These are phyloP conservation scores for Drosophila athabasca DNA, from an alignment of 1,140 invertebrate genomes.

Conservation along the genomic window DNA sequence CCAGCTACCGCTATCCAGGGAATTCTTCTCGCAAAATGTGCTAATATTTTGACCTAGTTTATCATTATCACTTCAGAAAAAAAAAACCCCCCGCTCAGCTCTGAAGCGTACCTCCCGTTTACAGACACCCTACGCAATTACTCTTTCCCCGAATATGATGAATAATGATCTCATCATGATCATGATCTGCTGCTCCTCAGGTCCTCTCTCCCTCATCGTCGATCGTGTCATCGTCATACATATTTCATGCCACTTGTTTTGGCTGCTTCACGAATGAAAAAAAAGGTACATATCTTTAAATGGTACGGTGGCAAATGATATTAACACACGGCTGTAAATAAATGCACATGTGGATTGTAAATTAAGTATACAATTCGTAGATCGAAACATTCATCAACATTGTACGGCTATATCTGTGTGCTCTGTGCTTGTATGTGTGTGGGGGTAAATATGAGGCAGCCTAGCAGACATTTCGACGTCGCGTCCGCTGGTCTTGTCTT, in stretches of 20 bases:
- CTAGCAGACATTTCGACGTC: conserved; percentile 68
- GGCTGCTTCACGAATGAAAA: conserved; percentile 24
- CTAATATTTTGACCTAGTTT: conserved; percentile 47
- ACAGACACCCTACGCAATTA: conserved; percentile 27
- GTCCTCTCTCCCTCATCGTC: conserved; percentile 29
- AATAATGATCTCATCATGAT: conserved; percentile 39
- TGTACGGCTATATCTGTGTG: conserved; percentile 1
- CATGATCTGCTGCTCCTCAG: conserved; percentile 1
- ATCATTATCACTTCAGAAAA: conserved; percentile 44
- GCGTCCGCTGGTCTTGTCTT: conserved; percentile 28
- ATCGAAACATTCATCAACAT: conserved; percentile 23
- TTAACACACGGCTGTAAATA: conserved; percentile 62
- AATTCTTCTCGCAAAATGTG: conserved; percentile 1
- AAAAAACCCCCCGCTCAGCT: conserved; percentile 3
- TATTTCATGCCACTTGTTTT: conserved; percentile 31
- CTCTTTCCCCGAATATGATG: conserved; percentile 35
- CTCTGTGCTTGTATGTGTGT: neutral
- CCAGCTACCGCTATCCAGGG: conserved; percentile 13
- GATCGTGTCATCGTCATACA: conserved; percentile 41
- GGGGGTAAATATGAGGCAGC: conserved; percentile 43
- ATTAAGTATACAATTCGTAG: conserved; percentile 64
- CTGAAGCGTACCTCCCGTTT: conserved; percentile 23
- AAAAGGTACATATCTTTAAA: conserved; percentile 45
- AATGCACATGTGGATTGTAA: conserved; percentile 70
- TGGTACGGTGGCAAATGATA: conserved; percentile 61